phyloP scores from a whole-genome alignment of 2,113 vertebrate species.

The Anoura caudifer region DNA sequence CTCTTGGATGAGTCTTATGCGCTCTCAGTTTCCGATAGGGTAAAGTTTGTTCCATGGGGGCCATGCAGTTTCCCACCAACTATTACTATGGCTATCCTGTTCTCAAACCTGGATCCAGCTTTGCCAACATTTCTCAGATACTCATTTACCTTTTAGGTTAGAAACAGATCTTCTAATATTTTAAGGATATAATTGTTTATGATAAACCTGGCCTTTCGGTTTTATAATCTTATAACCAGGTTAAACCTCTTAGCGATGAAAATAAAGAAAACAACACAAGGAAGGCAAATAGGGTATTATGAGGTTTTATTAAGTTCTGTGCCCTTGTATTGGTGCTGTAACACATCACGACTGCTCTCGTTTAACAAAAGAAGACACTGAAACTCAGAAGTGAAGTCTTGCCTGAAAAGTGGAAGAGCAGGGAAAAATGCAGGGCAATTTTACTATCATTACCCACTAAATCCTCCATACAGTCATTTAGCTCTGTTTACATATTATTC shows the following conservation, averaged over 20 bases:
- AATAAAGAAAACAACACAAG: not conserved
- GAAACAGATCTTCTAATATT: not conserved
- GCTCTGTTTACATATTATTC: not conserved
- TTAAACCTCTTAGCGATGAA: not conserved
- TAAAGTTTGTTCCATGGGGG: not conserved
- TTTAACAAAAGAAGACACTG: not conserved
- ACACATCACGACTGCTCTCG: not conserved
- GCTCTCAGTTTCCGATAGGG: not conserved
- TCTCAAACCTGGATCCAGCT: not conserved
- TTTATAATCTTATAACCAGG: not conserved
- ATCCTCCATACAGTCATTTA: not conserved
- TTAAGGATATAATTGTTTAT: not conserved
- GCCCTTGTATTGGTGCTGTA: not conserved
- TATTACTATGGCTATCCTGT: accelerated
- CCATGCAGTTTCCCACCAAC: not conserved
- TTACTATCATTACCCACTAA: not conserved
- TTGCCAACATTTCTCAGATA: not conserved
- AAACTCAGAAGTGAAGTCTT: not conserved
- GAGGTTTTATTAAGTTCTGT: not conserved
- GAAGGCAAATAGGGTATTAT: not conserved
- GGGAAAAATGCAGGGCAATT: not conserved
- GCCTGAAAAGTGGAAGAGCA: not conserved
- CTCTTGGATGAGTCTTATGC: not conserved
- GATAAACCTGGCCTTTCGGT: not conserved
- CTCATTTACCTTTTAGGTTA: not conserved